Conservation (phyloP, 1,140 invertebrate species). For the Caenorhabditis elegans region DNA sequence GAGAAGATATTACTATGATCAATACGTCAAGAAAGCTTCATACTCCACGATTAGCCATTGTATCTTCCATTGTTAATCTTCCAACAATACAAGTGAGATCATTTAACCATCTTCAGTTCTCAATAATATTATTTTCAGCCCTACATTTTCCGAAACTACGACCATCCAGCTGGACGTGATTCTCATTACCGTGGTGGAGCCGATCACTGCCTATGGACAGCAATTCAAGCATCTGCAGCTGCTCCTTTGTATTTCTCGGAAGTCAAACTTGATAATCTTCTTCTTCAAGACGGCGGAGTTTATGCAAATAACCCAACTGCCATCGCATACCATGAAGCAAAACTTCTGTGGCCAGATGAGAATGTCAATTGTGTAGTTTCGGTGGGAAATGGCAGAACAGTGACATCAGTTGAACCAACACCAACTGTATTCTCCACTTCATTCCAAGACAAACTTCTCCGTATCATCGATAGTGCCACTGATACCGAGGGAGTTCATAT, state of each 20-base stretch:
- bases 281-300: slow-evolving; percentile 76
- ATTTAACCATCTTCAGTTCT: too few species aligned
- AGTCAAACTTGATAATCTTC: slow-evolving; percentile 72
- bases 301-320: slow-evolving; percentile 84
- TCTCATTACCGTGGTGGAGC: slow-evolving; percentile 78
- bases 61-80: slow-evolving; percentile 75
- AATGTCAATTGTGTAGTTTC: slow-evolving; percentile 82
- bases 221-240: slow-evolving; percentile 80
- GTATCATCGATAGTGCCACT: slow-evolving; percentile 36
- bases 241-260: slow-evolving; percentile 90
- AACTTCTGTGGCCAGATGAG: slow-evolving; percentile 79
- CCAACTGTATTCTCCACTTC: slow-evolving; percentile 45
- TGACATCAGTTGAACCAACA: slow-evolving; percentile 62
- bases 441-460: slow-evolving; percentile 75
- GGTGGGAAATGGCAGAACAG: slow-evolving; percentile 75
- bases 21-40: slow-evolving; percentile 47
- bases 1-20: slow-evolving; percentile 44
- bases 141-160: slow-evolving; percentile 88
- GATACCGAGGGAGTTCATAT: slow-evolving; percentile 40
- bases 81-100: slow-evolving; percentile 70
- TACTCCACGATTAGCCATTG: slow-evolving; percentile 52
- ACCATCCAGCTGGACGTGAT: slow-evolving; percentile 75
- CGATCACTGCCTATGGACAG: background rate
- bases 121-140: slow-evolving; percentile 68
- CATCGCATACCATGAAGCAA: slow-evolving; percentile 83